These are phyloP conservation scores for Tragopan temminckii DNA, from an alignment of 2,797 vertebrate genomes.

Conservation along the genomic window DNA sequence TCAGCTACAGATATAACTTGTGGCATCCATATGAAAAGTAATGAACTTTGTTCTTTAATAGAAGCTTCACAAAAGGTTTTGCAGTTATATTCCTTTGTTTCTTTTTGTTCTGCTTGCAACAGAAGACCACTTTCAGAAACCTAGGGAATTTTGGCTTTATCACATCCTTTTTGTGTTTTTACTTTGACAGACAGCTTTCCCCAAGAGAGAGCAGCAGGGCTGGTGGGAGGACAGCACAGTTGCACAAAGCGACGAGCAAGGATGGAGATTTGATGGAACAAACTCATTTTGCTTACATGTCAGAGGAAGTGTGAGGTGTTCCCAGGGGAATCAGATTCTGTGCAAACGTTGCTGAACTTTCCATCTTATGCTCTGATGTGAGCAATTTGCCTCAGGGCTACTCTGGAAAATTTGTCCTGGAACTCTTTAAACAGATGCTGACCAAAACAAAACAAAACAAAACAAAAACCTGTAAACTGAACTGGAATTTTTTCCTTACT, in stretches of 20 bases:
- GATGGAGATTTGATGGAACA: background rate
- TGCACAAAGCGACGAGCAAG: background rate
- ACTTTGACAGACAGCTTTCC: background rate
- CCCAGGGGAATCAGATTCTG: background rate
- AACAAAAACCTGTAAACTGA: background rate
- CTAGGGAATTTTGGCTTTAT: background rate
- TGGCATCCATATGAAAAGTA: background rate
- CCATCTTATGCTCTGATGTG: background rate
- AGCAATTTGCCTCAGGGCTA: background rate
- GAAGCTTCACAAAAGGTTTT: background rate
- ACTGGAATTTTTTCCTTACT: background rate
- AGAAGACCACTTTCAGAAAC: background rate
- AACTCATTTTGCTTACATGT: background rate
- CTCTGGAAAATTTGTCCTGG: background rate
- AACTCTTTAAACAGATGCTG: background rate
- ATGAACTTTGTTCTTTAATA: background rate
- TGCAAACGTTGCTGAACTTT: conserved; percentile 24
- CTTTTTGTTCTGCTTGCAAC: background rate
- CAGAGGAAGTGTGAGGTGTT: background rate
- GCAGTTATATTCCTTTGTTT: background rate
- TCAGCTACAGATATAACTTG: background rate
- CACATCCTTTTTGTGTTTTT: background rate
- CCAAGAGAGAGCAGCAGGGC: background rate
- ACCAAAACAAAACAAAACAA: background rate
- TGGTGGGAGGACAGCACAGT: conserved; percentile 18